phyloP scores from a whole-genome alignment of 37 sponge, comb jelly and placozoan genomes.

The Chondrilla cf. caribensis region DNA sequence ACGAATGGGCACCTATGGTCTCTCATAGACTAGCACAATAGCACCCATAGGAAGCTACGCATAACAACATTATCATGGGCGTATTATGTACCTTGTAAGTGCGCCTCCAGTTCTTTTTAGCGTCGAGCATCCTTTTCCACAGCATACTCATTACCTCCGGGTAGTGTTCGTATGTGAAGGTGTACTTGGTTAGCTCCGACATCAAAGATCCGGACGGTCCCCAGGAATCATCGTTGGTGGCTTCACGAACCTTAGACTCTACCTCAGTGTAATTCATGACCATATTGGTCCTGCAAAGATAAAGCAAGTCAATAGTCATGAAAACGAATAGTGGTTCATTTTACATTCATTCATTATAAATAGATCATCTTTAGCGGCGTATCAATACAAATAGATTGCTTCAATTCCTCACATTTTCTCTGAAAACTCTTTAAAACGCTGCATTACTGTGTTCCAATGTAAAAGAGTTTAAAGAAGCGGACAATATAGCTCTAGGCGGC shows the following conservation, averaged over 20 bases:
- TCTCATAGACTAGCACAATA: too few species aligned
- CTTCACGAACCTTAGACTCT: constrained; percentile 95
- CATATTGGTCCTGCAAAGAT: constrained; percentile 83
- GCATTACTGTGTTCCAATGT: not conserved
- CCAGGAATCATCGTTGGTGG: constrained; percentile 99
- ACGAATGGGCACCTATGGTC: too few species aligned
- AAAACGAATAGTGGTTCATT: too few species aligned
- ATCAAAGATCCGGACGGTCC: constrained; percentile 92
- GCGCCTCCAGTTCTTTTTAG: constrained; percentile 95
- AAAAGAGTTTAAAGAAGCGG: not conserved
- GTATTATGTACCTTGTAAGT: constrained; percentile 88
- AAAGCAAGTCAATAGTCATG: too few species aligned
- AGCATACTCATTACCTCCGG: constrained; percentile 99
- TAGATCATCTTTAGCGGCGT: too few species aligned
- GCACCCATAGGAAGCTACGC: too few species aligned
- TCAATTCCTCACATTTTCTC: constrained; percentile 14
- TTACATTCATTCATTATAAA: too few species aligned
- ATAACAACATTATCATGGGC: too few species aligned
- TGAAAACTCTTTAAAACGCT: constrained; percentile 6
- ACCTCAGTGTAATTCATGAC: constrained; percentile 99
- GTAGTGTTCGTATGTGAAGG: constrained; percentile 94
- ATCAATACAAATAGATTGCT: too few species aligned
- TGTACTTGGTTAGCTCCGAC: constrained; percentile 91
- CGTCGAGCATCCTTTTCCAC: constrained; percentile 99
- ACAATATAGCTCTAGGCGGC: not conserved